Evolutionary conservation across 37 sponge, comb jelly and placozoan genomes (phyloP).

Genomic region (Theonella swinhoei): DNA sequence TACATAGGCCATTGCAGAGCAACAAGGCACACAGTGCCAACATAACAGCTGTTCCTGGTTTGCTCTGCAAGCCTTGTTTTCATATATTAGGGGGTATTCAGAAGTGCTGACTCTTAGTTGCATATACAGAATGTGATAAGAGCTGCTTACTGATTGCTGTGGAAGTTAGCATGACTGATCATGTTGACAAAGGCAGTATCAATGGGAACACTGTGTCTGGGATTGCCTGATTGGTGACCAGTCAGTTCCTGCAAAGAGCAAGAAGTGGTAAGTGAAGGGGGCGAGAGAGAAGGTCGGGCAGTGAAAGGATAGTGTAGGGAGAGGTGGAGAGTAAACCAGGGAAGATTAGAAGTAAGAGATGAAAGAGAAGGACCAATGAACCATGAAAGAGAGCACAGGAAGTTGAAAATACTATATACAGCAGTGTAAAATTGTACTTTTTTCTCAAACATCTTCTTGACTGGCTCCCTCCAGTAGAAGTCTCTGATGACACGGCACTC

Average conservation of each 20-base stretch:
- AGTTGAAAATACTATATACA: background rate
- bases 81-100: too few relatives aligned
- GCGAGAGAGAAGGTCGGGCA: background rate
- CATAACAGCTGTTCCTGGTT: too few relatives aligned
- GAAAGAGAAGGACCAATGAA: background rate
- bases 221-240: background rate
- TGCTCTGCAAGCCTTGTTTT: too few relatives aligned
- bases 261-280: background rate
- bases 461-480: slow-evolving; percentile 65
- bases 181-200: slow-evolving; percentile 7
- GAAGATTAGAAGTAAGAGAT: background rate
- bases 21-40: too few relatives aligned
- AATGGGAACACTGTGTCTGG: background rate
- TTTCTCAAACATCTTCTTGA: slow-evolving; percentile 52
- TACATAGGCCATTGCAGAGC: too few relatives aligned
- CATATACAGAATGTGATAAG: too few relatives aligned
- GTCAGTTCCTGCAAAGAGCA: background rate
- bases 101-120: too few relatives aligned
- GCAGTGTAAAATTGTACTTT: background rate
- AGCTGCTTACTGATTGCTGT: slow-evolving; percentile 59
- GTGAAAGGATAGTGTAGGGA: background rate
- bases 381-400: background rate
- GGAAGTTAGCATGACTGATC: slow-evolving; percentile 36
- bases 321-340: too few relatives aligned
- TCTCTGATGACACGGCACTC: slow-evolving; percentile 75